phyloP scores from a whole-genome alignment of 1,140 invertebrate genomes.

The Macrostomum lignano region DNA sequence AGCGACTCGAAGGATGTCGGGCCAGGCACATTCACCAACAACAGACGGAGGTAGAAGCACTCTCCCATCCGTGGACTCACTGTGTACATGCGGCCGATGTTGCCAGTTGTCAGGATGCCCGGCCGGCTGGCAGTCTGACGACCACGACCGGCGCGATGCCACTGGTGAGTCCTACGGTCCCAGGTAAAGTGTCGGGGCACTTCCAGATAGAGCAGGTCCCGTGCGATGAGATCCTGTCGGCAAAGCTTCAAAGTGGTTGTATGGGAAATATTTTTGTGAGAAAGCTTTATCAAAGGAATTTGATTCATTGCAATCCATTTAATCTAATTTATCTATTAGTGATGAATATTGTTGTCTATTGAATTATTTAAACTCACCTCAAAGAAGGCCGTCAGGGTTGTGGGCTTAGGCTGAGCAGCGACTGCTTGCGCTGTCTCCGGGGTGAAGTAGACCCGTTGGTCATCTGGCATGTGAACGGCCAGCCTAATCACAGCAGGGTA shows the following conservation, averaged over 20 bases:
- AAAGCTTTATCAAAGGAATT: too few species aligned
- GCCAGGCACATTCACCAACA: constrained; percentile 25
- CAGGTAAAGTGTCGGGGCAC: constrained; percentile 16
- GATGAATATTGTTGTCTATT: too few species aligned
- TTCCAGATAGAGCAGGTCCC: constrained; percentile 13
- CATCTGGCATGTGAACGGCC: constrained; percentile 28
- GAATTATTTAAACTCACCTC: too few species aligned
- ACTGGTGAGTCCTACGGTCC: constrained; percentile 8
- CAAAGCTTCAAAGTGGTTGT: constrained; percentile 14
- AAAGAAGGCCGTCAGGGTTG: constrained; percentile 26
- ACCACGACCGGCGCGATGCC: not conserved
- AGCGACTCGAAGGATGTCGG: constrained; percentile 21
- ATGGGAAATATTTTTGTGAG: too few species aligned
- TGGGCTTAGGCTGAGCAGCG: constrained; percentile 12
- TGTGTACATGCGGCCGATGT: constrained; percentile 14
- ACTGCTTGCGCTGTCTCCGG: constrained; percentile 11
- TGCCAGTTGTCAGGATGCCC: constrained; percentile 2
- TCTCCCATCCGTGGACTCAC: constrained; percentile 20
- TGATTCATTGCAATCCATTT: too few species aligned
- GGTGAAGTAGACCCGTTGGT: constrained; percentile 25
- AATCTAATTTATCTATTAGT: too few species aligned
- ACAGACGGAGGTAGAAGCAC: constrained; percentile 23
- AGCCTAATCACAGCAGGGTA: constrained; percentile 23
- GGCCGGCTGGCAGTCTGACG: constrained; percentile 3
- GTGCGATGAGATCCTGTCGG: constrained; percentile 13